Evolutionary conservation across 2,797 vertebrate genomes (phyloP).

Genomic region (Luscinia luscinia): DNA sequence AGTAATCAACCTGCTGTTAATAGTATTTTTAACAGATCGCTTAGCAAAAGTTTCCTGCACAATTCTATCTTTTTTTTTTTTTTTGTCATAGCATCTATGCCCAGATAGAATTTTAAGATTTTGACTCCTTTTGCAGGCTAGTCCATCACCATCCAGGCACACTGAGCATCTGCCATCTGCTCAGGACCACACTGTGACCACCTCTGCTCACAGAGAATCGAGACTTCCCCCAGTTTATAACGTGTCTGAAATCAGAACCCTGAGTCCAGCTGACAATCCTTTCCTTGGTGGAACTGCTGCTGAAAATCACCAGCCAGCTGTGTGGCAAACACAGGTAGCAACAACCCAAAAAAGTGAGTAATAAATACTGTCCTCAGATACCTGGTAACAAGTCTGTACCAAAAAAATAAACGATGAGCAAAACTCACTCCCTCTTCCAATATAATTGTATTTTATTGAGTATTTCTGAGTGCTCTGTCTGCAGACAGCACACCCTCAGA

Average conservation of each 20-base stretch:
- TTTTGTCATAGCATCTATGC: background rate
- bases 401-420: rapidly evolving
- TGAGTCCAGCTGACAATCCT: background rate
- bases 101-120: background rate
- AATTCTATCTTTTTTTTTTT: background rate
- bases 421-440: background rate
- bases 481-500: background rate
- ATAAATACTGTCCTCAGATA: background rate
- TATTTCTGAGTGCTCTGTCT: background rate
- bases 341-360: conserved; percentile 24
- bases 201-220: background rate
- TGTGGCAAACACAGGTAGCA: background rate
- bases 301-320: background rate
- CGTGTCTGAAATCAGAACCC: background rate
- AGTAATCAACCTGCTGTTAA: background rate
- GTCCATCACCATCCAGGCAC: background rate
- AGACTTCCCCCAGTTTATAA: background rate
- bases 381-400: background rate
- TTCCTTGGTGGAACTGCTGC: background rate
- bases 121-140: conserved; percentile 48
- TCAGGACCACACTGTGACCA: background rate
- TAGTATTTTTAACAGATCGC: background rate
- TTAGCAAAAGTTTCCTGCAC: background rate
- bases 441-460: background rate
- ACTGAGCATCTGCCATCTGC: background rate